phyloP scores from a whole-genome alignment of 2,113 vertebrate species.

The Psettodes erumei region DNA sequence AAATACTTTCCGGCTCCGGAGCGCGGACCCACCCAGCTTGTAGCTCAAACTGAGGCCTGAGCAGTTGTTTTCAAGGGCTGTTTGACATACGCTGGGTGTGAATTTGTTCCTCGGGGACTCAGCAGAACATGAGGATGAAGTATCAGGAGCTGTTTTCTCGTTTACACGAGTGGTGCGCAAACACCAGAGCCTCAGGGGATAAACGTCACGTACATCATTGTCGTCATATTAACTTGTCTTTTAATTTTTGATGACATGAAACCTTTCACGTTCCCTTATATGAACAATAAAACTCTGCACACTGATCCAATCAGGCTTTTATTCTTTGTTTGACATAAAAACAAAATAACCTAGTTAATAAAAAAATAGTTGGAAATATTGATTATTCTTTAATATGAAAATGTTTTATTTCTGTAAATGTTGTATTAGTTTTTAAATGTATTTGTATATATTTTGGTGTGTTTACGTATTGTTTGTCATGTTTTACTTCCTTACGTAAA shows the following conservation, averaged over 20 bases:
- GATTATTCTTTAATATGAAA: too few species aligned
- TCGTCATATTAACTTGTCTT: not conserved
- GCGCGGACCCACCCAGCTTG: slow-evolving; percentile 49
- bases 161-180: slow-evolving; percentile 16
- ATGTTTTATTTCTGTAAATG: too few species aligned
- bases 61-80: slow-evolving; percentile 43
- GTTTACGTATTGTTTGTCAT: too few species aligned
- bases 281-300: not conserved
- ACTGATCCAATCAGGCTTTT: slow-evolving; percentile 4
- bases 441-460: too few species aligned
- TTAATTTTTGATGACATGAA: slow-evolving; percentile 3
- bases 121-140: slow-evolving; percentile 6
- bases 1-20: slow-evolving; percentile 66
- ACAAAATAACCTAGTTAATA: too few species aligned
- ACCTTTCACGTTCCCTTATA: not conserved
- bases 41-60: slow-evolving; percentile 29
- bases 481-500: too few species aligned
- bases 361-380: too few species aligned
- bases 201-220: not conserved
- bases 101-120: slow-evolving; percentile 34
- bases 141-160: slow-evolving; percentile 21
- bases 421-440: too few species aligned
- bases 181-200: slow-evolving; percentile 13
- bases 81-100: slow-evolving; percentile 55
- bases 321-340: too few species aligned